These are phyloP conservation scores for Anableps anableps DNA, from an alignment of 2,797 vertebrate genomes.

Conservation along the genomic window DNA sequence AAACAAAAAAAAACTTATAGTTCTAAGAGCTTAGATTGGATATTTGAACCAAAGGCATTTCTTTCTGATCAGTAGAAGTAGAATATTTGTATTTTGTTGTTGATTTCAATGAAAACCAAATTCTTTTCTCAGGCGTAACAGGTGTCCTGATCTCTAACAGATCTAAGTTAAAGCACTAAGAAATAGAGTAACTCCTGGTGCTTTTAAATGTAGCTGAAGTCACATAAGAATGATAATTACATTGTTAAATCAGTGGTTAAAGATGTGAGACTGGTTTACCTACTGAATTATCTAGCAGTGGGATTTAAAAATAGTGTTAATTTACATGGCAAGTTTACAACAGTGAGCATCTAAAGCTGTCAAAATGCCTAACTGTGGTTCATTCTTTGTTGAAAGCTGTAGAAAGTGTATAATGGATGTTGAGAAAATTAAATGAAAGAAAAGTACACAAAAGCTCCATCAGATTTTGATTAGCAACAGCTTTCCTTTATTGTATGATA, in stretches of 20 bases:
- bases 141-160: too few relatives aligned
- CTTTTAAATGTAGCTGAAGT: too few relatives aligned
- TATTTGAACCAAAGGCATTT: too few relatives aligned
- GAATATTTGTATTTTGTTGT: too few relatives aligned
- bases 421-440: background rate
- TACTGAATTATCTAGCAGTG: background rate
- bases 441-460: background rate
- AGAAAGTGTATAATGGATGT: background rate
- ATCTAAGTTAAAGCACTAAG: too few relatives aligned
- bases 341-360: background rate
- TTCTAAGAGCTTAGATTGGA: too few relatives aligned
- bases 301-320: too few relatives aligned
- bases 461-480: background rate
- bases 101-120: too few relatives aligned
- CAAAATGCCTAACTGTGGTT: background rate
- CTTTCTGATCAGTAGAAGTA: too few relatives aligned
- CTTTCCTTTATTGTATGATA: background rate
- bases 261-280: background rate
- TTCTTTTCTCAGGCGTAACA: too few relatives aligned
- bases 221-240: background rate
- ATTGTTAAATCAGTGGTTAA: background rate
- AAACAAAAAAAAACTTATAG: too few relatives aligned
- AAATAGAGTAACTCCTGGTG: too few relatives aligned
- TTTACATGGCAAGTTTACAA: background rate
- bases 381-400: background rate